Evolutionary conservation across 2,888 invertebrate species (phyloP).

Genomic region (Leptinotarsa haldemani): DNA sequence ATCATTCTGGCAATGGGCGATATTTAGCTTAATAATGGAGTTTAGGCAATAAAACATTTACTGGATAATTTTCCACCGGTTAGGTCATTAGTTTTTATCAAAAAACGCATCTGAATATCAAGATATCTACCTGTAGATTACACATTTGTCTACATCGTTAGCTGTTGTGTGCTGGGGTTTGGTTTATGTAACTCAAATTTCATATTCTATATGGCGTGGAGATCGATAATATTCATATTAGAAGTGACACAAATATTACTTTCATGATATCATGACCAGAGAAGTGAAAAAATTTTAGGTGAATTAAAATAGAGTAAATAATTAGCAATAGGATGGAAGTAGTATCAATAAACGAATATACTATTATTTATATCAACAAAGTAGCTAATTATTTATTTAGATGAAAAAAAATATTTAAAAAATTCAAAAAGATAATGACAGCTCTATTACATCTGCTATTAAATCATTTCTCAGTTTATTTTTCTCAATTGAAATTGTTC

Average conservation of each 20-base stretch:
- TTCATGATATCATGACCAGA: background rate
- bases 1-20: constrained; percentile 6
- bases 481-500: too few relatives aligned
- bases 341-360: too few relatives aligned
- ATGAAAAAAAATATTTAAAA: too few relatives aligned
- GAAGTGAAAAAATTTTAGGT: background rate
- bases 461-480: too few relatives aligned
- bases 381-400: too few relatives aligned
- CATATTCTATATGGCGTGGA: background rate
- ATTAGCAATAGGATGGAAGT: too few relatives aligned
- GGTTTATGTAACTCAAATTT: constrained; percentile 1
- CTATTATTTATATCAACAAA: too few relatives aligned
- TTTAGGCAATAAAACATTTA: constrained; percentile 30
- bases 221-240: constrained; percentile 12
- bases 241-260: constrained; percentile 13
- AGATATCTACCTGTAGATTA: constrained; percentile 35
- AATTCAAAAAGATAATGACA: too few relatives aligned
- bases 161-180: constrained; percentile 9
- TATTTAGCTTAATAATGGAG: constrained; percentile 10
- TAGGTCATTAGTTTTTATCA: constrained; percentile 29
- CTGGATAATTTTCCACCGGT: constrained; percentile 23
- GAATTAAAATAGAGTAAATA: too few relatives aligned
- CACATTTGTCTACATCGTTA: constrained; percentile 33
- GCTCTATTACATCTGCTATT: too few relatives aligned
- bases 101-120: constrained; percentile 29